Conservation (phyloP, 2,888 invertebrate genomes). For the Phengaris arion region DNA sequence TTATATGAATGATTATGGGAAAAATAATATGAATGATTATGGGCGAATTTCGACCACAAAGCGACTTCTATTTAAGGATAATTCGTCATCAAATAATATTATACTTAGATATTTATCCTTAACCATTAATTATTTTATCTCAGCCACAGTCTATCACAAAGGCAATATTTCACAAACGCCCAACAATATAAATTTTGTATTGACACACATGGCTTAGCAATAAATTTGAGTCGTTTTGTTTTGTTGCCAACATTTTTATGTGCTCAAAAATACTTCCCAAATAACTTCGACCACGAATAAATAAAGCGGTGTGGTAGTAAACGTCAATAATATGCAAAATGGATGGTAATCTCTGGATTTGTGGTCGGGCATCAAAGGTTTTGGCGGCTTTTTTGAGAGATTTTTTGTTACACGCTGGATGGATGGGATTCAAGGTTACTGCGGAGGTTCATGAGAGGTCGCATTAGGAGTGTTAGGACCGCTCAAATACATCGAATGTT, state of each 20-base stretch:
- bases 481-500: background rate
- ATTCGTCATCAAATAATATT: background rate
- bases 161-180: slow-evolving; percentile 63
- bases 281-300: slow-evolving; percentile 72
- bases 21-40: no score
- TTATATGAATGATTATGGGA: no score
- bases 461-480: slow-evolving; percentile 27
- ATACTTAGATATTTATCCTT: background rate
- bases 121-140: slow-evolving; percentile 14
- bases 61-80: background rate
- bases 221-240: slow-evolving; percentile 75
- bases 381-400: slow-evolving; percentile 19
- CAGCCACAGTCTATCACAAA: slow-evolving; percentile 54
- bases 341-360: slow-evolving; percentile 72
- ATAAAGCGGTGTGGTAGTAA: slow-evolving; percentile 76
- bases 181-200: slow-evolving; percentile 73
- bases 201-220: slow-evolving; percentile 73
- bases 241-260: slow-evolving; percentile 73
- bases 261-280: slow-evolving; percentile 75
- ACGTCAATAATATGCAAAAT: slow-evolving; percentile 76
- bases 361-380: slow-evolving; percentile 68
- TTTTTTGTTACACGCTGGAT: slow-evolving; percentile 13
- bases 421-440: slow-evolving; percentile 34
- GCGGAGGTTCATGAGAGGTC: slow-evolving; percentile 37
- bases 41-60: no score